Evolutionary conservation across 2,888 invertebrate genomes (phyloP).

Genomic region (Napeogenes sylphis): DNA sequence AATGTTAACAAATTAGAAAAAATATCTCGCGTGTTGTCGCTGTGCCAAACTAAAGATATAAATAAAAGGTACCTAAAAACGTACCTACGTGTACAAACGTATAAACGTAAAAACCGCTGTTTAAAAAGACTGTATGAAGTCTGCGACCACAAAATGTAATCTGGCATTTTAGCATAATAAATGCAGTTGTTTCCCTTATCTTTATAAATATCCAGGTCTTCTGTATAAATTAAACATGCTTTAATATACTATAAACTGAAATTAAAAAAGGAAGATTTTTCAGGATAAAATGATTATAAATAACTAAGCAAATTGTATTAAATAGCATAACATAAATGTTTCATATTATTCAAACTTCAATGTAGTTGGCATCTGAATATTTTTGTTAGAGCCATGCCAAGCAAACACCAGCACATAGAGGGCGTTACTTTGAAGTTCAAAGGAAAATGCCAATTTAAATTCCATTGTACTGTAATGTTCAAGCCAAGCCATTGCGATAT

Average conservation of each 20-base stretch:
- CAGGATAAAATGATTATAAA: background rate
- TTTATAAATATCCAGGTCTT: slow-evolving; percentile 4
- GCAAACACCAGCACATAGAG: background rate
- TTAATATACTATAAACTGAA: slow-evolving; percentile 8
- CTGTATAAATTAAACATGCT: slow-evolving; percentile 20
- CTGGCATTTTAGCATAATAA: slow-evolving; percentile 17
- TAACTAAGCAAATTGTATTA: background rate
- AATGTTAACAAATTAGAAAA: background rate
- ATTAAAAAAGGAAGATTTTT: background rate
- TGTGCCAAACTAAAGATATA: too few species aligned
- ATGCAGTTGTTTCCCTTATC: slow-evolving; percentile 19
- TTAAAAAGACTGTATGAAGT: background rate
- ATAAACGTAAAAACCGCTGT: background rate
- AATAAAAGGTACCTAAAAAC: background rate
- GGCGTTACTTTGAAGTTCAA: slow-evolving; percentile 21
- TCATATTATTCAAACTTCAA: too few species aligned
- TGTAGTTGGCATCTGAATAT: background rate
- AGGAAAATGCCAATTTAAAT: slow-evolving; percentile 25
- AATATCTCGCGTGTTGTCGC: background rate
- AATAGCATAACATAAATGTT: too few species aligned
- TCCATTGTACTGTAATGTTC: slow-evolving; percentile 17
- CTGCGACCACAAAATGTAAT: slow-evolving; percentile 5
- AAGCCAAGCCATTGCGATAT: slow-evolving; percentile 11
- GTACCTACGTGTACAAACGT: background rate
- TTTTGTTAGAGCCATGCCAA: background rate